These are phyloP conservation scores for Pseudochirops cupreus DNA, from an alignment of 2,797 vertebrate genomes.

Conservation along the genomic window DNA sequence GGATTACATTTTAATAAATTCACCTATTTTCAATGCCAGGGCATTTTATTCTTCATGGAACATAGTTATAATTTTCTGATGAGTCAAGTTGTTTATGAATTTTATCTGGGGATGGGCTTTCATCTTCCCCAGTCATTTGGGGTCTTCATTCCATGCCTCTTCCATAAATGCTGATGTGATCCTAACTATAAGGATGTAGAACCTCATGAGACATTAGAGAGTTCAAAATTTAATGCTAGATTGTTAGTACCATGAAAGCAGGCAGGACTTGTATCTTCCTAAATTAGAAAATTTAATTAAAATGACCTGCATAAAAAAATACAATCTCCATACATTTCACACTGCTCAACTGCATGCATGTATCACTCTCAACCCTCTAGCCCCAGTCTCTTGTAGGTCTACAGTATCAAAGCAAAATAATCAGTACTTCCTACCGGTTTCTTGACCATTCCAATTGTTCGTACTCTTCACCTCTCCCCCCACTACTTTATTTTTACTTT, in stretches of 20 bases:
- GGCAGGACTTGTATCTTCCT: neutral
- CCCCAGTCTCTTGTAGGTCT: neutral
- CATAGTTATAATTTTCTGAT: neutral
- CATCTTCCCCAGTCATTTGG: neutral
- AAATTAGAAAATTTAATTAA: neutral
- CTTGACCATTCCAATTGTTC: neutral
- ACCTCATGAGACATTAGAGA: neutral
- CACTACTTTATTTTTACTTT: neutral
- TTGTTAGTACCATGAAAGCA: neutral
- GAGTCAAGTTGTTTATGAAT: neutral
- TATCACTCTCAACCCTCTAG: neutral
- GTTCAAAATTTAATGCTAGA: neutral
- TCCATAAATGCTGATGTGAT: neutral
- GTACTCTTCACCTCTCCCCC: neutral
- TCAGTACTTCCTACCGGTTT: neutral
- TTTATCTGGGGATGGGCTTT: neutral
- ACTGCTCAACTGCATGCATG: no score
- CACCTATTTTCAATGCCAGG: neutral
- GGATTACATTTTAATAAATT: neutral
- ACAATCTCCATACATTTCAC: neutral
- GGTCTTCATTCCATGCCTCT: neutral
- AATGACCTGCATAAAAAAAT: neutral
- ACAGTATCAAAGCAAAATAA: neutral
- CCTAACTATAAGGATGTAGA: neutral
- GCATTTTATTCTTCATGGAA: neutral